Evolutionary conservation across 1,140 invertebrate genomes (phyloP).

Genomic region (Pteromalus puparum): DNA sequence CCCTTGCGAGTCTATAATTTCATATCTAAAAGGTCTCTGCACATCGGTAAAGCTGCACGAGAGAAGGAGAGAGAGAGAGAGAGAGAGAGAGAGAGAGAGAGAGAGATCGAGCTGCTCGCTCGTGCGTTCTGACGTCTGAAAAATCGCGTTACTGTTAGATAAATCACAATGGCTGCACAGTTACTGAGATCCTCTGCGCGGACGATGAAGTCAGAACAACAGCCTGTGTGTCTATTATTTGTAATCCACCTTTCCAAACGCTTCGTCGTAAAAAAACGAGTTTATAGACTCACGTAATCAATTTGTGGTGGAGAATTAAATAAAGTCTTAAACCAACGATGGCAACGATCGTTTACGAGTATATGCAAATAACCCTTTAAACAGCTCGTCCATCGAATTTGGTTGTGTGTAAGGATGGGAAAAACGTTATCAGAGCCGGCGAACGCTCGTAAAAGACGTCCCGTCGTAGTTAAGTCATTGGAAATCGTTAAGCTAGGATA

Average conservation of each 20-base stretch:
- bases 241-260: too few relatives aligned
- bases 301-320: too few relatives aligned
- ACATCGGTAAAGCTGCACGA: not conserved
- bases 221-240: too few relatives aligned
- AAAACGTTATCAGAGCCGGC: not conserved
- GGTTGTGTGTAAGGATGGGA: not conserved
- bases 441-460: slow-evolving; percentile 3
- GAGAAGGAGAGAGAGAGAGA: too few relatives aligned
- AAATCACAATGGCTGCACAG: slow-evolving; percentile 32
- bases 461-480: slow-evolving; percentile 13
- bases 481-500: slow-evolving; percentile 16
- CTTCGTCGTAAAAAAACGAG: too few relatives aligned
- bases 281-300: too few relatives aligned
- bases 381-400: not conserved
- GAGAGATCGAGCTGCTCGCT: not conserved
- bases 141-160: slow-evolving; percentile 47
- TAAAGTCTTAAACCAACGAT: too few relatives aligned
- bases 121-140: not conserved
- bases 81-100: not conserved
- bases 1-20: slow-evolving; percentile 35
- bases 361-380: not conserved
- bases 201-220: too few relatives aligned
- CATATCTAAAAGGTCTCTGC: slow-evolving; percentile 7
- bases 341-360: too few relatives aligned
- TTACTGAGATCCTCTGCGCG: not conserved